Conservation (phyloP, 2,888 invertebrate species). For the Coleophora deauratella region DNA sequence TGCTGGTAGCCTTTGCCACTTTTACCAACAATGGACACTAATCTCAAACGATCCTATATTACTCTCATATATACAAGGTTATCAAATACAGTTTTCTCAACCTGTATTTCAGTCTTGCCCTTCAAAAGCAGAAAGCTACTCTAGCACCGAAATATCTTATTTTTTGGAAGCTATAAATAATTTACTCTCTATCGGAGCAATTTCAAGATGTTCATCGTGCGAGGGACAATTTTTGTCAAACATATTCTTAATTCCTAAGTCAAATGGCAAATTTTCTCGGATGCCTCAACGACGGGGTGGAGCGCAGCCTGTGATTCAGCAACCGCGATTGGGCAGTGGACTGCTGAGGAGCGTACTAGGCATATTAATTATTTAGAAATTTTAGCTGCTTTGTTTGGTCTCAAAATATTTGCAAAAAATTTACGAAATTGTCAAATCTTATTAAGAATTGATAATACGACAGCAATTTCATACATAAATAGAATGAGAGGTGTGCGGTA, state of each 20-base stretch:
- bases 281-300: constrained; percentile 20
- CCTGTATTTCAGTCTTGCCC: constrained; percentile 1
- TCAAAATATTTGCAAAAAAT: constrained; percentile 19
- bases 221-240: constrained; percentile 9
- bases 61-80: constrained; percentile 10
- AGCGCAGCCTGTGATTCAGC: constrained; percentile 12
- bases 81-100: constrained; percentile 5
- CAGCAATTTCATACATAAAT: constrained; percentile 17
- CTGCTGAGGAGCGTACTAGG: constrained; percentile 5
- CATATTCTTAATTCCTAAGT: constrained; percentile 8
- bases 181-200: constrained; percentile 3
- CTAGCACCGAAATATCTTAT: neutral
- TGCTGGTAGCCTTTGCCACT: constrained; percentile 7
- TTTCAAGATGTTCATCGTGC: constrained; percentile 7
- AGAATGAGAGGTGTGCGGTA: constrained; percentile 14
- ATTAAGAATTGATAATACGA: constrained; percentile 16
- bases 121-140: neutral
- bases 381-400: constrained; percentile 16
- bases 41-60: constrained; percentile 6
- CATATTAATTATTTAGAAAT: constrained; percentile 19
- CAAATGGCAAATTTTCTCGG: constrained; percentile 14
- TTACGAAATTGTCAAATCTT: constrained; percentile 1
- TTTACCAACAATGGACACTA: constrained; percentile 8
- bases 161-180: neutral
- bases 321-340: constrained; percentile 13